These are phyloP conservation scores for Saguinus midas DNA, from an alignment of 2,113 vertebrate species.

Conservation along the genomic window DNA sequence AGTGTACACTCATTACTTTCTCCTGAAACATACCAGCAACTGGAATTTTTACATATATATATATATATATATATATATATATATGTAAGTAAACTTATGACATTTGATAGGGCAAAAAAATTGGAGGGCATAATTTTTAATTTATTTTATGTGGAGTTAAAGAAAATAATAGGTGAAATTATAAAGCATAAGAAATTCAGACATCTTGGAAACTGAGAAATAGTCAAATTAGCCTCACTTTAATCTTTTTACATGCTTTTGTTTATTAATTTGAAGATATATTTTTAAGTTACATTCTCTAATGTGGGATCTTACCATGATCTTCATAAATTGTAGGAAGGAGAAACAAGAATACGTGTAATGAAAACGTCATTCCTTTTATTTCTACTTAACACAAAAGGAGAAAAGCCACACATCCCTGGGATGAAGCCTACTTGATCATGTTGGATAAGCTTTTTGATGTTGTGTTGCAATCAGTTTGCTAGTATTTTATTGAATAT, in stretches of 20 bases:
- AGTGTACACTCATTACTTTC: background rate
- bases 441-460: background rate
- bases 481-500: no score
- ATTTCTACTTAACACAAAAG: background rate
- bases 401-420: background rate
- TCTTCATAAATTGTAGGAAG: background rate
- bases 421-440: no score
- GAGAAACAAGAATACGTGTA: background rate
- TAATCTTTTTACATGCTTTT: background rate
- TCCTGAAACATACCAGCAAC: background rate
- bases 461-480: no score
- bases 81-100: background rate
- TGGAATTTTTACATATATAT: background rate
- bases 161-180: background rate
- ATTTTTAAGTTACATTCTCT: background rate
- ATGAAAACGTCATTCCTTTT: background rate
- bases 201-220: background rate
- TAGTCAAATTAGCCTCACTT: background rate
- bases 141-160: background rate
- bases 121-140: background rate
- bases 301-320: background rate
- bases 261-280: background rate
- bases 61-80: background rate
- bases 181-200: background rate
- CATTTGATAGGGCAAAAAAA: background rate